Conservation (phyloP, 2,888 invertebrate species). For the Leucophenga montana region DNA sequence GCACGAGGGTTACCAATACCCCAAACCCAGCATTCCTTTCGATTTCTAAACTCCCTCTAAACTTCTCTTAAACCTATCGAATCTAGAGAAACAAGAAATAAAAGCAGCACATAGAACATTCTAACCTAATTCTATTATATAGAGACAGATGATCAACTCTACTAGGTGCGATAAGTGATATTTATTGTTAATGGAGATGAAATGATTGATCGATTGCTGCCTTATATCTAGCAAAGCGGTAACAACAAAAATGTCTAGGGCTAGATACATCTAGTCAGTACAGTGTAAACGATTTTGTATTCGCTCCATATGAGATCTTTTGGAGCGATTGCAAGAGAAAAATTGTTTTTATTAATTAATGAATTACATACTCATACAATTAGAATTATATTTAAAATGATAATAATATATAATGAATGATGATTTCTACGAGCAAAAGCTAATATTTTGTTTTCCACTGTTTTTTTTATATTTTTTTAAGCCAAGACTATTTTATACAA, state of each 20-base stretch:
- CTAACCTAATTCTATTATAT: slow-evolving; percentile 9
- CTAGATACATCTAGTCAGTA: slow-evolving; percentile 73
- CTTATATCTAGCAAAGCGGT: slow-evolving; percentile 66
- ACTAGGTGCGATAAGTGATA: slow-evolving; percentile 44
- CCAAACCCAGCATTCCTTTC: slow-evolving; percentile 64
- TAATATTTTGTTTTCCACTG: slow-evolving; percentile 34
- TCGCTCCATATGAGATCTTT: slow-evolving; percentile 48
- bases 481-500: slow-evolving; percentile 54
- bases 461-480: slow-evolving; percentile 29
- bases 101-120: slow-evolving; percentile 21
- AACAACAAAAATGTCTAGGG: slow-evolving; percentile 69
- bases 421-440: slow-evolving; percentile 19
- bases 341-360: slow-evolving; percentile 59
- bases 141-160: slow-evolving; percentile 14
- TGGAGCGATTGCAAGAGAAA: slow-evolving; percentile 54
- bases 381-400: slow-evolving; percentile 41
- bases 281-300: slow-evolving; percentile 59
- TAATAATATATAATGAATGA: slow-evolving; percentile 21
- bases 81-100: slow-evolving; percentile 38
- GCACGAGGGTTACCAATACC: slow-evolving; percentile 66
- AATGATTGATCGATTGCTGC: slow-evolving; percentile 48
- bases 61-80: slow-evolving; percentile 38
- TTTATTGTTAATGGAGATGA: slow-evolving; percentile 48
- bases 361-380: slow-evolving; percentile 59
- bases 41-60: slow-evolving; percentile 56